These are phyloP conservation scores for Mimachlamys varia DNA, from an alignment of 2,888 invertebrate genomes.

Conservation along the genomic window DNA sequence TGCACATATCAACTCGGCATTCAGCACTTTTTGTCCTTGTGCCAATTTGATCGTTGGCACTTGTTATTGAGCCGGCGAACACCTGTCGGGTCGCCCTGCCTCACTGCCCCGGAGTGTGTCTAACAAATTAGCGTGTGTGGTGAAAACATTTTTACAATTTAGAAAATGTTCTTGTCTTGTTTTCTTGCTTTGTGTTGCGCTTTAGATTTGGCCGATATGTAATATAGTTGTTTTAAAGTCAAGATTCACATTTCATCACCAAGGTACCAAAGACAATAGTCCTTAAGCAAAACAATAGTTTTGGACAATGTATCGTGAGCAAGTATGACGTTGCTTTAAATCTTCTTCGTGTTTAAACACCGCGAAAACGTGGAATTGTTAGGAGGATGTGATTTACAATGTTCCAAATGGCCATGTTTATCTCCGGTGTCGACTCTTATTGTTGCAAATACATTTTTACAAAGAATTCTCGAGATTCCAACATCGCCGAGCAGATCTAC, in stretches of 20 bases:
- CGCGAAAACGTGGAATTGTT: background rate
- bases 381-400: background rate
- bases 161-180: background rate
- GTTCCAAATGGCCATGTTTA: background rate
- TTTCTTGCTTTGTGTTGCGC: background rate
- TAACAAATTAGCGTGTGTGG: background rate
- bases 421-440: background rate
- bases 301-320: background rate
- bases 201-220: background rate
- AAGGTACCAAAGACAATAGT: background rate
- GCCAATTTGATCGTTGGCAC: no score
- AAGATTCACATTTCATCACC: background rate
- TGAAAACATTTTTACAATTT: background rate
- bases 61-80: background rate
- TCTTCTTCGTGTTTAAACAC: background rate
- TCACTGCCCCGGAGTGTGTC: background rate
- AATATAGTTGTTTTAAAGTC: background rate
- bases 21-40: no score
- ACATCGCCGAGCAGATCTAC: background rate
- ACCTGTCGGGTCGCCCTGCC: background rate
- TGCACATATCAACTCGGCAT: no score
- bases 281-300: no score
- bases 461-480: background rate
- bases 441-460: background rate
- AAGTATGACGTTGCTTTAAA: background rate